Percentiles rank a stretch among this genome's conserved stretches.
Evolutionary conservation across 2,113 vertebrate genomes (phyloP).

Genomic region (Saccopteryx bilineata): DNA sequence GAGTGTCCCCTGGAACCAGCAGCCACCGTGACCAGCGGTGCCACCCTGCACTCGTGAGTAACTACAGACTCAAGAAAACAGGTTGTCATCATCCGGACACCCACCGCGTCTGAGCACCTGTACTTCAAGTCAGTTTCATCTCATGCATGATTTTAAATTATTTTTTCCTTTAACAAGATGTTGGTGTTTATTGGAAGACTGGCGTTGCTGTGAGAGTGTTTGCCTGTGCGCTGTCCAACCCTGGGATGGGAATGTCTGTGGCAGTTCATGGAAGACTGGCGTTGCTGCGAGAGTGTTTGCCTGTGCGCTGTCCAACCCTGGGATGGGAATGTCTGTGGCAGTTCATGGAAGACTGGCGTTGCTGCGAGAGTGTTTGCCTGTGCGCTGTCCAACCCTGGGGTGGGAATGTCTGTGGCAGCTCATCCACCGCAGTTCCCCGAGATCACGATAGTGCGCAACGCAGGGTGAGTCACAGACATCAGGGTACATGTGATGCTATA

Average conservation of each 20-base stretch:
- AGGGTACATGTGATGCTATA: not conserved
- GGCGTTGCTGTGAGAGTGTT: not conserved
- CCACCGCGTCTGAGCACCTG: not conserved
- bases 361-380: not conserved
- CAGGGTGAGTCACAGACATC: not conserved
- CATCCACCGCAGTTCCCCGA: not conserved
- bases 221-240: not conserved
- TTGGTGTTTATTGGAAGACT: not conserved
- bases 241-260: not conserved
- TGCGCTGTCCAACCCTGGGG: not conserved
- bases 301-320: not conserved
- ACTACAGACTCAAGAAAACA: not conserved
- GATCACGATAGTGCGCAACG: not conserved
- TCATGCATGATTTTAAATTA: not conserved
- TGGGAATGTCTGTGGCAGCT: not conserved
- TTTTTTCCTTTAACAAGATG: not conserved
- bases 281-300: not conserved
- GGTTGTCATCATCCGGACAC: not conserved
- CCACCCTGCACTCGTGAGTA: not conserved
- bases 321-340: not conserved
- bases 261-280: not conserved
- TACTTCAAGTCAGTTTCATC: not conserved
- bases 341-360: not conserved
- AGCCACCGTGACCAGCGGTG: not conserved
- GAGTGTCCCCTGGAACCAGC: not conserved